These are phyloP conservation scores for Nannoperca obscura DNA, from an alignment of 2,797 vertebrate genomes.

Conservation along the genomic window DNA sequence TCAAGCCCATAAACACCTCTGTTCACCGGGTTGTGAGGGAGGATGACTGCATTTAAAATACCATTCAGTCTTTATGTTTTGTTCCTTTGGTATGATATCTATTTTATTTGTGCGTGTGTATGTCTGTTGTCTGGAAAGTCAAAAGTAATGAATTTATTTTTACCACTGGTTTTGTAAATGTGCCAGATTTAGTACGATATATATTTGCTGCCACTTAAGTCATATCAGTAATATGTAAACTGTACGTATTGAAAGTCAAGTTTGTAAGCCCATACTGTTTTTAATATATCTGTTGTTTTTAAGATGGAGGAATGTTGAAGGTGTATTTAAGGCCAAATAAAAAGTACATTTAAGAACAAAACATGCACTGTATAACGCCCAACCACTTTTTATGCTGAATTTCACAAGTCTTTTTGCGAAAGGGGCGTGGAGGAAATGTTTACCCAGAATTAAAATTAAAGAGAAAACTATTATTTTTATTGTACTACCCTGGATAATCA, in stretches of 20 bases:
- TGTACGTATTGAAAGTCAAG: constrained; percentile 14
- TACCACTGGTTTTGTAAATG: constrained; percentile 28
- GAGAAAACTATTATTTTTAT: neutral
- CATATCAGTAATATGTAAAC: constrained; percentile 1
- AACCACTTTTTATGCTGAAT: neutral
- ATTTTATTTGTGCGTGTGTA: neutral
- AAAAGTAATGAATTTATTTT: constrained; percentile 19
- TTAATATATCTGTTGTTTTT: constrained; percentile 10
- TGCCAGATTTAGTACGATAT: constrained; percentile 15
- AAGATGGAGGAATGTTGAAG: neutral
- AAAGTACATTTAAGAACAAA: constrained; percentile 1
- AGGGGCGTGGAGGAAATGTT: neutral
- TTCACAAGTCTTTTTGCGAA: neutral
- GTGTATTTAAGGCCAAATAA: constrained; percentile 38
- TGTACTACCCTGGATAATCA: neutral
- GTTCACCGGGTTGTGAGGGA: constrained; percentile 51
- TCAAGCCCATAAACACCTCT: constrained; percentile 13
- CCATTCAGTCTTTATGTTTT: constrained; percentile 8
- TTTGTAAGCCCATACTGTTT: constrained; percentile 8
- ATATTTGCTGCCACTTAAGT: constrained; percentile 22
- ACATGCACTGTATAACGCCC: neutral
- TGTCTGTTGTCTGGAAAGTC: constrained; percentile 14
- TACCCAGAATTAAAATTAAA: neutral
- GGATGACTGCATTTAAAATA: constrained; percentile 33
- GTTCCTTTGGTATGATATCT: neutral